Base-by-base conservation (phyloP, 2,113 vertebrate species). In the Hassar affinis region DNA sequence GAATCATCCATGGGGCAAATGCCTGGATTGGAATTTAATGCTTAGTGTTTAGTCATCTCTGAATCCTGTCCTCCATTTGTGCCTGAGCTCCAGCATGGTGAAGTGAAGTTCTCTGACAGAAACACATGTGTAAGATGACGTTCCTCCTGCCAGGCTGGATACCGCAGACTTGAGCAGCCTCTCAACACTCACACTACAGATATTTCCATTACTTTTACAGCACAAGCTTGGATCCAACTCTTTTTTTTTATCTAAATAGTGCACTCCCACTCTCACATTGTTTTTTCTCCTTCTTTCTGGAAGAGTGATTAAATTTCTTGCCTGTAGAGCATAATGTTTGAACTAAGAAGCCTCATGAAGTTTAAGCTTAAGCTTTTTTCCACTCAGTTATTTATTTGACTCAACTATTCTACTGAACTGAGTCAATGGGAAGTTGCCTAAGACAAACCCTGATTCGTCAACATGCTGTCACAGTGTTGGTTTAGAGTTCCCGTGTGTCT, bases 31-130 rank as follows among this genome's bases (percentile, higher is more conserved):
- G 10, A 0, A 27, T 52, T 75, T 52, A 57, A 18, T 52, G 49
- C 25, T 35, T n/a, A 33, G 9, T 68, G 61, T 18, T 42, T 56
- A 30, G 79, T 83, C 47, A 64, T 69, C 51, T 38, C 27, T 20
- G 54, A 56, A 69, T 72, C 85, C 84, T 87, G 78, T 85, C 79
- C 81, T 87, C 87, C 87, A 15, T 87, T 81, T 85, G 84, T 42
- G 83, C 85, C 78, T 88, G 81, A 45, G 68, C 83, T 87, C 87
- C 85, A 69, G n/a, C 54, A 25, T 45, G 66, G 51, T 80, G 52
- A 80, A 79, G 61, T 72, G 69, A 80, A 79, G 61, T 72, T 61
- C 18, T 71, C 83, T 68, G 61, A 81, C 87, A 79, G 75, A 88
- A 82, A 49, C 69, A 57, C 80, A 75, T 52, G 42, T 83, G 85